Evolutionary conservation across 2,888 invertebrate genomes (phyloP).

Genomic region (Halictus ligatus): DNA sequence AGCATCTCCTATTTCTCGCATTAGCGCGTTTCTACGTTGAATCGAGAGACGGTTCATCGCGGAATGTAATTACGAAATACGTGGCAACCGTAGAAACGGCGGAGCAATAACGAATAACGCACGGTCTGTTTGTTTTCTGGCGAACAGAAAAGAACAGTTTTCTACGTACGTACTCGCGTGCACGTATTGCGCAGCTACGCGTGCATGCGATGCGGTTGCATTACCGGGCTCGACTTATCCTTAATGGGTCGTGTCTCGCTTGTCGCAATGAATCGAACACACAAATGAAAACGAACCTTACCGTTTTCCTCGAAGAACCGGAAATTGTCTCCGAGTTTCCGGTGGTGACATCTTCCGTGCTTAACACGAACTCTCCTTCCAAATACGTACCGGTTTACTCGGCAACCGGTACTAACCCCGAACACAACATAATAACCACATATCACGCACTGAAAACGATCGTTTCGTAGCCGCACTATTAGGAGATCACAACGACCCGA

Average conservation of each 20-base stretch:
- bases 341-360: slow-evolving; percentile 54
- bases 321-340: slow-evolving; percentile 33
- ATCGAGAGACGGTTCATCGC: background rate
- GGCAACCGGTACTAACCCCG: slow-evolving; percentile 60
- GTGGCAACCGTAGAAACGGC: background rate
- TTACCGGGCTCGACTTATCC: background rate
- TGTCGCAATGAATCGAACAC: background rate
- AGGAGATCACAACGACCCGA: background rate
- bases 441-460: slow-evolving; percentile 32
- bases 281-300: slow-evolving; percentile 38
- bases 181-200: background rate
- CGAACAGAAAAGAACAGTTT: no score
- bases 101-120: background rate
- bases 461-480: slow-evolving; percentile 17
- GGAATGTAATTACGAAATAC: background rate
- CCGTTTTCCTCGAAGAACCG: slow-evolving; percentile 48
- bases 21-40: background rate
- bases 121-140: background rate
- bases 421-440: slow-evolving; percentile 34
- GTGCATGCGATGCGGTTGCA: background rate
- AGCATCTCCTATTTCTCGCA: background rate
- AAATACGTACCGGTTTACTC: slow-evolving; percentile 56
- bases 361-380: slow-evolving; percentile 35
- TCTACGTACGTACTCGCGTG: background rate
- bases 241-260: no score